phyloP scores from a whole-genome alignment of 1,140 invertebrate genomes.

The Conus betulinus region DNA sequence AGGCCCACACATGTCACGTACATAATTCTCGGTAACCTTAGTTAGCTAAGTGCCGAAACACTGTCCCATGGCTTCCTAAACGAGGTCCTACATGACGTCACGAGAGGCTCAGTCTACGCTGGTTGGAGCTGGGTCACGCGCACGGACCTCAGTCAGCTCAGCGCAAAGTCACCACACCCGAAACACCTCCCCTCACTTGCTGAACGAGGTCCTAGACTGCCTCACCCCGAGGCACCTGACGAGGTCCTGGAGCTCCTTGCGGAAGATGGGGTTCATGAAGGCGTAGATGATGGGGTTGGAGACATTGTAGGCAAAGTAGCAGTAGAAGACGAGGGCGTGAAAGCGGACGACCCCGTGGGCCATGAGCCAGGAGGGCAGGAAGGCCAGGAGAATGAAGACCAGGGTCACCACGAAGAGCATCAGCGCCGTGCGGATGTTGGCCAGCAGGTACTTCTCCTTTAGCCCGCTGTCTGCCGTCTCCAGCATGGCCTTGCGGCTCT shows the following conservation, averaged over 20 bases:
- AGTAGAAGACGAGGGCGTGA: slow-evolving; percentile 67
- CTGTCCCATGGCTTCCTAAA: too few species aligned
- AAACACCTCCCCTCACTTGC: neutral
- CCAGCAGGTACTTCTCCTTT: slow-evolving; percentile 63
- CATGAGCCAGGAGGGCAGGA: slow-evolving; percentile 70
- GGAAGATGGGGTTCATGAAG: slow-evolving; percentile 74
- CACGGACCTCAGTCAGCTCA: too few species aligned
- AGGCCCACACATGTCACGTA: too few species aligned
- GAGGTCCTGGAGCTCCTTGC: slow-evolving; percentile 59
- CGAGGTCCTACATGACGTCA: too few species aligned
- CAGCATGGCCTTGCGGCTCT: slow-evolving; percentile 40
- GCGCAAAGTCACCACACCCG: too few species aligned
- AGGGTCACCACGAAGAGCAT: slow-evolving; percentile 73
- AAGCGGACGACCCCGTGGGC: slow-evolving; percentile 61
- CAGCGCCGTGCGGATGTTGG: slow-evolving; percentile 69
- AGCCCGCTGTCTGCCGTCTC: slow-evolving; percentile 44
- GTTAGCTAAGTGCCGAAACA: too few species aligned
- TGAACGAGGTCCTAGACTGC: neutral
- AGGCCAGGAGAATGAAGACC: slow-evolving; percentile 68
- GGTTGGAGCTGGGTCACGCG: too few species aligned
- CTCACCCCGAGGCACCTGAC: slow-evolving; percentile 33
- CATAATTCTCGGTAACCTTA: too few species aligned
- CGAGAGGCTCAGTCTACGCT: too few species aligned
- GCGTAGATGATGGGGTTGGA: slow-evolving; percentile 73
- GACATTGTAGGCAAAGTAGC: slow-evolving; percentile 73